Base-by-base conservation (phyloP, 92 coral and sea anemone genomes). In the Porites rus region DNA sequence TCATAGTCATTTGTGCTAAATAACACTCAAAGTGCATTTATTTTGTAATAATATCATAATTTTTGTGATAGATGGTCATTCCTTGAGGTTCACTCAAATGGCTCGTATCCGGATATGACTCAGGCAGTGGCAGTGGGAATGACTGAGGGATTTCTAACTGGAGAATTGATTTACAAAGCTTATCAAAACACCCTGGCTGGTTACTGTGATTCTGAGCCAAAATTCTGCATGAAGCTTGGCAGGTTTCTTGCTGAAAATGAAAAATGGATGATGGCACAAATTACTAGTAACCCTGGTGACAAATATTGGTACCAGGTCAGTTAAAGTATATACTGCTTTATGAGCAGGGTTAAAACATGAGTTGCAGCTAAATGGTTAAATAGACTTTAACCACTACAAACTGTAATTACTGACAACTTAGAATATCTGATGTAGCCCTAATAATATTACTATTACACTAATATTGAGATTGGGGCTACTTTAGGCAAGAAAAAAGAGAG, bases 301-400 rank as follows among this genome's bases (percentile, higher is more conserved):
- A 82, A 86, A 18, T 97, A 95, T 69, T 97, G 99, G 99, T 80
- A 97, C 62, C 99, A 97, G 97, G 99, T 96, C 65, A 24, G 52
- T 56, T 56, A 10, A 10, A 8, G 6, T 38, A 6, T 0, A 38
- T 38, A 38, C 46, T 4, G 46, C 46, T 38, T 38, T 38, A 38
- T 38, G 46, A 38, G 5, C 46, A 38, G 46, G 46, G 46, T 38
- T 38, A 38, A 38, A 38, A 38, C 46, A 38, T 38, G 6, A 38
- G 46, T 3, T 38, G 46, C 46, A 38, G 46, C 46, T 38, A 38
- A 38, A 38, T 38, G 46, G 46, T 38, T 38, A 38, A 38, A 38
- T 38, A 38, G 5, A 28, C 46, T 3, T 38, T 38, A 38, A 38
- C 6, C 46, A 38, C 5, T 38, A 4, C 46, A 38, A 38, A 38